phyloP scores from a whole-genome alignment of 2,888 invertebrate genomes.

The Temnothorax rugatulus region DNA sequence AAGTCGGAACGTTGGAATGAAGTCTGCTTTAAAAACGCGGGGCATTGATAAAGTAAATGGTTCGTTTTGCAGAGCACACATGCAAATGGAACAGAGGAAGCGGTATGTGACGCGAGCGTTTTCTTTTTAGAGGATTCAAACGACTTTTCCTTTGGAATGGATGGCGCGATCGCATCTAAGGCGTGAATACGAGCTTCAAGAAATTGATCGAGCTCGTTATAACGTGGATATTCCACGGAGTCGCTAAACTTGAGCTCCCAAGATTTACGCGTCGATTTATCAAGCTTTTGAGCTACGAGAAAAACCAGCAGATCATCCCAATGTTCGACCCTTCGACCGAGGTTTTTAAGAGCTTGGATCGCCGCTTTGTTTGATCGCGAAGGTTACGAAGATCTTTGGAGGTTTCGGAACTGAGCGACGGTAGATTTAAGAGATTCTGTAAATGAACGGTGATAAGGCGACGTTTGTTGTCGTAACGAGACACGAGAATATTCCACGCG shows the following conservation, averaged over 20 bases:
- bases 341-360: neutral
- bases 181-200: neutral
- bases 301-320: neutral
- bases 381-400: neutral
- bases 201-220: neutral
- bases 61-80: neutral
- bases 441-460: neutral
- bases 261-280: neutral
- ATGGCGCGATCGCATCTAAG: neutral
- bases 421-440: neutral
- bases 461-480: neutral
- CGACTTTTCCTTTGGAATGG: too few species aligned
- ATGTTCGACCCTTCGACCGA: neutral
- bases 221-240: neutral
- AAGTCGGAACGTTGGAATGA: neutral
- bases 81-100: rapidly evolving
- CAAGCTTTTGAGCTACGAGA: neutral
- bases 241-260: neutral
- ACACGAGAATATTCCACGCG: neutral
- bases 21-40: neutral
- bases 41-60: neutral
- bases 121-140: rapidly evolving
- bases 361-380: neutral
- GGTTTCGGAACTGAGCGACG: neutral
- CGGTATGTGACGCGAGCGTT: neutral